Base-by-base conservation (phyloP, 2,797 vertebrate species). In the Crocidura indochinensis region DNA sequence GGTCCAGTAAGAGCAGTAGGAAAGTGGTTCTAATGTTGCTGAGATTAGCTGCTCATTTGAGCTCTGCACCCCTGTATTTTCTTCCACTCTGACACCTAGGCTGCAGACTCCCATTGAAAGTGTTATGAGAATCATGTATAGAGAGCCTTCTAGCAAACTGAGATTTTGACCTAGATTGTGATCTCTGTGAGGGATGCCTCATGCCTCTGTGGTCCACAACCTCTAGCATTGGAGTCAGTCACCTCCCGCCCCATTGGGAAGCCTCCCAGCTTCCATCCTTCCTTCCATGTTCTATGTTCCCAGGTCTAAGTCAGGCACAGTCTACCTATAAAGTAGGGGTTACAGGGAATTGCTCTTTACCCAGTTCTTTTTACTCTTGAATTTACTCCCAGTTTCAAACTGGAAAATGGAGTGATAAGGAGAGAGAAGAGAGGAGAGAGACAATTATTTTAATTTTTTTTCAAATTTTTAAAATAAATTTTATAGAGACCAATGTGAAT, bases 351-450 rank as follows among this genome's bases (percentile, higher is more conserved):
- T 22, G 8, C 31, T 14, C 79, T 19, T 14, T 76, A 14, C 22
- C 46, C 78, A 22, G 64, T 9, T 53, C 49, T 84, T 75, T 90
- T 83, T 67, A 80, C 29, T 86, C 76, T 90, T 71, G 8, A 82
- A 68, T 92, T 93, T 84, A 65, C 19, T 91, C 47, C 79, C 68
- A 77, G 65, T 75, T 77, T 79, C 84, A 80, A 51, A 64, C 78
- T 93, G n/a, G 86, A 69, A 74, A 72, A 19, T 60, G 44, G 56
- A 60, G 56, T 19, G 19, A 60, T 17, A 60, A 20, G 22, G 56
- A 60, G 17, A 15, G 7, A 17, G 6, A 7, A 60, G 56, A 15
- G 56, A 60, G 56, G 53, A 60, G 56, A 60, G 53, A 19, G 53
- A 17, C 3, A 17, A 20, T 7, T 17, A 20, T 60, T 60, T 60